phyloP scores from a whole-genome alignment of 1,140 invertebrate species.

The Drosophila pachea region DNA sequence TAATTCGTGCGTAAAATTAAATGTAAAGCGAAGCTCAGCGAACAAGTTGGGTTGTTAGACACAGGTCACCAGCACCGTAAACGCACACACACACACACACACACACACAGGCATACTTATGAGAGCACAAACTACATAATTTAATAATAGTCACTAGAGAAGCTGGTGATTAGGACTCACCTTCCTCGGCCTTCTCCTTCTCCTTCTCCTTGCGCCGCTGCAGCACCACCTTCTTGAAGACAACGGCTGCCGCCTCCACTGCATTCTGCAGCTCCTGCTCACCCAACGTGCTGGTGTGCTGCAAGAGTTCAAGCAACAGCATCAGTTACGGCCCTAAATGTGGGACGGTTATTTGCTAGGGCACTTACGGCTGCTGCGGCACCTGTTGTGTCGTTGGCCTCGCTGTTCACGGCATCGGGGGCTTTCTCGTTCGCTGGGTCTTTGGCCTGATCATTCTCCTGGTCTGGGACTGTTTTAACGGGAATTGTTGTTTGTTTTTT shows the following conservation, averaged over 20 bases:
- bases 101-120: neutral
- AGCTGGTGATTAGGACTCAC: constrained; percentile 56
- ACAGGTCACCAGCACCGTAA: constrained; percentile 34
- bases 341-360: neutral
- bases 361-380: constrained; percentile 44
- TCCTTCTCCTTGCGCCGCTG: constrained; percentile 76
- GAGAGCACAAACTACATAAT: constrained; percentile 8
- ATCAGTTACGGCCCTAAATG: neutral
- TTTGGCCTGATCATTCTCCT: constrained; percentile 31
- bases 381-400: constrained; percentile 36
- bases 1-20: constrained; percentile 63
- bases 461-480: constrained; percentile 56
- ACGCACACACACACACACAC: constrained; percentile 11
- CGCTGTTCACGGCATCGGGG: constrained; percentile 35
- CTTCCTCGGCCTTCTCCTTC: constrained; percentile 74
- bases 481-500: constrained; percentile 71
- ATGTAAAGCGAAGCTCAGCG: constrained; percentile 52
- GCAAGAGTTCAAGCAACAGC: constrained; percentile 2
- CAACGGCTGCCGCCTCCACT: constrained; percentile 80
- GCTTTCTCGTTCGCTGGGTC: constrained; percentile 34
- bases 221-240: constrained; percentile 78
- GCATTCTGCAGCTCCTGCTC: constrained; percentile 81
- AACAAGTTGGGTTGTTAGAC: constrained; percentile 53
- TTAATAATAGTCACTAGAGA: constrained; percentile 7
- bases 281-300: constrained; percentile 80